Percentiles rank a stretch among this genome's conserved stretches.
Conservation (phyloP, 2,113 vertebrate genomes). For the Progne subis region DNA sequence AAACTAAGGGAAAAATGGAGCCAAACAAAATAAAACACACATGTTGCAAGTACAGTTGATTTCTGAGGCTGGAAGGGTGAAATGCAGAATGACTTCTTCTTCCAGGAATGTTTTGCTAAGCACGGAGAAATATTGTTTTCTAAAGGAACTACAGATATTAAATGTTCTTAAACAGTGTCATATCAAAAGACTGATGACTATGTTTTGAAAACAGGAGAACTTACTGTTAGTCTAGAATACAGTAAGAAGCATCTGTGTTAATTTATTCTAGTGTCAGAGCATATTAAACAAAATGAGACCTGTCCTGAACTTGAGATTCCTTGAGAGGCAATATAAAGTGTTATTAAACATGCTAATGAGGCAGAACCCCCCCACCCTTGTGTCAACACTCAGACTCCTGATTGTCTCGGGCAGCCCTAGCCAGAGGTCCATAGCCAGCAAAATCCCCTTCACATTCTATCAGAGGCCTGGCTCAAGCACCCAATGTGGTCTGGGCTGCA, state of each 20-base stretch:
- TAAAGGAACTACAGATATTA: not conserved
- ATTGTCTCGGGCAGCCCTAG: not conserved
- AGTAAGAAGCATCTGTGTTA: not conserved
- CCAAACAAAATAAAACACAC: constrained; percentile 47
- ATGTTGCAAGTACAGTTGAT: not conserved
- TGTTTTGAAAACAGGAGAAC: not conserved
- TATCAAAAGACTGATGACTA: not conserved
- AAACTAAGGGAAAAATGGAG: not conserved
- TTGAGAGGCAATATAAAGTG: not conserved
- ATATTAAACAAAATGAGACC: not conserved
- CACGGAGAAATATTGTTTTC: constrained; percentile 16
- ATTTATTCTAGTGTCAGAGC: not conserved
- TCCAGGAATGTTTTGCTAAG: constrained; percentile 47
- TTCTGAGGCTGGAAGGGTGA: constrained; percentile 5
- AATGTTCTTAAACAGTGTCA: not conserved
- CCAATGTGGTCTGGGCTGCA: not conserved
- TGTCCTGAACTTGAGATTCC: not conserved
- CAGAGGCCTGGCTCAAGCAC: not conserved
- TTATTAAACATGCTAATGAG: not conserved
- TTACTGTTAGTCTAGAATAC: not conserved
- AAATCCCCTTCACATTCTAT: not conserved
- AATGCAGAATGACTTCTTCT: constrained; percentile 3
- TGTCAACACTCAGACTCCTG: not conserved
- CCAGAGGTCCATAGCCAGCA: not conserved
- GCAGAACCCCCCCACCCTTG: not conserved